Evolutionary conservation across 2,797 vertebrate species (phyloP).

Genomic region (Takifugu ocellatus): DNA sequence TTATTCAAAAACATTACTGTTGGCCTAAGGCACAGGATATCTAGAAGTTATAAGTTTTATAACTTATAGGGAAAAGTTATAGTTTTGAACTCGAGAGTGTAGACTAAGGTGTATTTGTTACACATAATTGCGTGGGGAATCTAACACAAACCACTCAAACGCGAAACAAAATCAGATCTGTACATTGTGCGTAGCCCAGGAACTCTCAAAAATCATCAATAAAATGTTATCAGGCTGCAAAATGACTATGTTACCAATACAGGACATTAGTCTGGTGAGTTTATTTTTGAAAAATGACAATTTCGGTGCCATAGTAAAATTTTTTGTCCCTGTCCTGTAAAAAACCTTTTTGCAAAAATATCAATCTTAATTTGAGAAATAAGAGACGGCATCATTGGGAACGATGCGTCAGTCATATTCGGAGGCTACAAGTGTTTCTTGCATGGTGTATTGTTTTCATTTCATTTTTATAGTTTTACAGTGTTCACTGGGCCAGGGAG

Average conservation of each 20-base stretch:
- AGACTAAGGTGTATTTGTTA: conserved; percentile 67
- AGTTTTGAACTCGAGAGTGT: conserved; percentile 59
- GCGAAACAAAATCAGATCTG: conserved; percentile 55
- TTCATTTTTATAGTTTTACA: not conserved
- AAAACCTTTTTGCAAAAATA: too few relatives aligned
- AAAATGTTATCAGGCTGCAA: conserved; percentile 25
- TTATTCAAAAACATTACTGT: conserved; percentile 77
- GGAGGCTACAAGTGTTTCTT: conserved; percentile 8
- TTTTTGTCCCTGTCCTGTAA: too few relatives aligned
- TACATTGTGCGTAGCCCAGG: conserved; percentile 69
- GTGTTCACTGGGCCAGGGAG: conserved; percentile 15
- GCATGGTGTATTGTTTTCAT: not conserved
- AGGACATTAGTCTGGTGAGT: too few relatives aligned
- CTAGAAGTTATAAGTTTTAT: conserved; percentile 71
- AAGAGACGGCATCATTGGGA: conserved; percentile 1
- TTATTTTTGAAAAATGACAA: too few relatives aligned
- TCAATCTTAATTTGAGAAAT: too few relatives aligned
- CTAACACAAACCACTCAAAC: conserved; percentile 55
- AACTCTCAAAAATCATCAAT: conserved; percentile 32
- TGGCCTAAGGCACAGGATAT: conserved; percentile 83
- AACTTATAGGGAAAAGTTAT: conserved; percentile 58
- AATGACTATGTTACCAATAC: not conserved
- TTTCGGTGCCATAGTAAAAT: too few relatives aligned
- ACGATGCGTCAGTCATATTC: conserved; percentile 5
- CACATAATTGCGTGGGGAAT: conserved; percentile 61